Percentiles rank a stretch among this genome's conserved stretches.
These are phyloP conservation scores for Diaphora mendica DNA, from an alignment of 2,888 invertebrate species.

Conservation along the genomic window DNA sequence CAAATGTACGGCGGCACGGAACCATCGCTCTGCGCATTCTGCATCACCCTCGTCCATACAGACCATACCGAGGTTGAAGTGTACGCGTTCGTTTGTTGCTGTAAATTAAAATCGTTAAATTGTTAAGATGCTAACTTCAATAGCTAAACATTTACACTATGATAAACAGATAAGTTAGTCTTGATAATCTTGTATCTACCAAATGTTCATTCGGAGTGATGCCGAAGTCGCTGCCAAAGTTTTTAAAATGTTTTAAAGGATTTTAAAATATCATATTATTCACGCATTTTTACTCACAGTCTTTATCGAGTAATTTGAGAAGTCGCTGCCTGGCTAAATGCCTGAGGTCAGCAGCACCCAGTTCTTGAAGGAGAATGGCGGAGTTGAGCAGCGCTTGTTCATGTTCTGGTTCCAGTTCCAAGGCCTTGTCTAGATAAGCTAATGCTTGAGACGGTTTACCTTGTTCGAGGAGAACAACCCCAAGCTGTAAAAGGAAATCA, in stretches of 20 bases:
- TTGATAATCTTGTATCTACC: background rate
- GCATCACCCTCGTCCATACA: conserved; percentile 98
- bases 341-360: conserved; percentile 92
- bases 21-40: conserved; percentile 95
- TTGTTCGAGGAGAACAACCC: conserved; percentile 97
- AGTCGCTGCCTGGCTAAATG: conserved; percentile 93
- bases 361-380: conserved; percentile 96
- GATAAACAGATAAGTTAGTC: background rate
- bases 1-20: conserved; percentile 94
- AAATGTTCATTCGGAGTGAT: background rate
- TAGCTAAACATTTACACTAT: background rate
- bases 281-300: conserved; percentile 72
- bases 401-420: conserved; percentile 97
- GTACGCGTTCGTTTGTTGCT: conserved; percentile 95
- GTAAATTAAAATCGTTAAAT: conserved; percentile 28
- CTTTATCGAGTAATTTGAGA: conserved; percentile 92
- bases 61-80: conserved; percentile 98
- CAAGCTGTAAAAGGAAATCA: conserved; percentile 88
- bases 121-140: background rate
- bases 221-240: too few relatives aligned
- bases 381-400: conserved; percentile 98
- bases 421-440: conserved; percentile 96
- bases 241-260: too few relatives aligned
- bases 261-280: background rate
- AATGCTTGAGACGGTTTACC: conserved; percentile 96